Base-by-base conservation (phyloP, 2,113 vertebrate genomes). In the Riparia riparia region DNA sequence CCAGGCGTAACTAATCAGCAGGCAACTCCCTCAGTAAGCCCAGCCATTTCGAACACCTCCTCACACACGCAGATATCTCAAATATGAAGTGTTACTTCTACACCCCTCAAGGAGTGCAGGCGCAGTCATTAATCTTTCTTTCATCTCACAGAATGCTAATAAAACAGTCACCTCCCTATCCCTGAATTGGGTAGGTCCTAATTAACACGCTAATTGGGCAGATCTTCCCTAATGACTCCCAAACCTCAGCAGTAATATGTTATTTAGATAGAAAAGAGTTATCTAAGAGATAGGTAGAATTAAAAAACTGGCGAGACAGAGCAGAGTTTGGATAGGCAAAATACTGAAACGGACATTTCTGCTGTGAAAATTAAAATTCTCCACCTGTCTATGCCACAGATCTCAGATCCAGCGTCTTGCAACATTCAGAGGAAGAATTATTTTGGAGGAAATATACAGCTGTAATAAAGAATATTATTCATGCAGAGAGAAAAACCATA, bases 171-270 rank as follows among this genome's bases (percentile, higher is more conserved):
- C 90, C 90, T 96, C 89, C 93, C 89, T 56, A 77, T 95, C 63
- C 76, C 56, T 3, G 17, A 83, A 92, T 82, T 84, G 82, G 86
- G 93, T 86, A 94, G 95, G 82, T 94, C 90, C 93, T 94, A 95
- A 97, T 96, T 95, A 96, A 95, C 96, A 94, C 95, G 93, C 93
- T 97, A 96, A 97, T 96, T 94, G 88, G 88, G 93, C 92, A 96
- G 60, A 96, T 93, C 96, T 97, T 92, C 92, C 88, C 90, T 93
- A 96, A 95, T 92, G 95, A 64, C 74, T 96, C 88, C 92, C 88
- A 93, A 96, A 94, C 28, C 95, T 90, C 96, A 89, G 90, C 90
- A 90, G 95, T 88, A 95, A 95, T 96, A 86, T 12, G 74, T 95
- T 96, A 92, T 93, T 96, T 96, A 92, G 90, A 89, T 90, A 93